A percentile compares a stretch with the other conserved stretches of the same genome.
Evolutionary conservation across 30 jellyfish, hydroid and myxozoan species (phyloP).

Genomic region (Chrysaora quinquecirrha): DNA sequence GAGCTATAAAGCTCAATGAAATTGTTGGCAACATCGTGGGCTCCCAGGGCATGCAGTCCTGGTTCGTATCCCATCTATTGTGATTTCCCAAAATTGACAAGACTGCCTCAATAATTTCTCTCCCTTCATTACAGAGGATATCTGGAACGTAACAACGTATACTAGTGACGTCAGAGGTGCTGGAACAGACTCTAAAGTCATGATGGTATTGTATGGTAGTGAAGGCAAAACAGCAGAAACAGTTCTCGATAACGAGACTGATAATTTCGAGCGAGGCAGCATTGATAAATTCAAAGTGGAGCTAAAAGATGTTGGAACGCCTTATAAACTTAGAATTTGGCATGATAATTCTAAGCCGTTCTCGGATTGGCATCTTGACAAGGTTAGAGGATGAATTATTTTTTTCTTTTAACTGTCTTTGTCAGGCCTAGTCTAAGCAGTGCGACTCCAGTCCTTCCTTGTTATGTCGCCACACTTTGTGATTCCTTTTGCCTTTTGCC

Average conservation of each 20-base stretch:
- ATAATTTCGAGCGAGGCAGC: conserved; percentile 93
- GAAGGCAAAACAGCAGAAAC: conserved; percentile 92
- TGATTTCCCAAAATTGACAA: too few relatives aligned
- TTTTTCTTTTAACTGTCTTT: too few relatives aligned
- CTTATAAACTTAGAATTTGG: conserved; percentile 89
- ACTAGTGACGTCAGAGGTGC: conserved; percentile 97
- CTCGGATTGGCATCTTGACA: conserved; percentile 96
- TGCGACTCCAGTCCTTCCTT: too few relatives aligned
- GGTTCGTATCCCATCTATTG: too few relatives aligned
- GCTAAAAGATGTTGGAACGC: conserved; percentile 90
- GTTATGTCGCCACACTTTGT: too few relatives aligned
- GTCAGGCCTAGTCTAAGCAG: too few relatives aligned
- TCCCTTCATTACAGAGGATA: too few relatives aligned
- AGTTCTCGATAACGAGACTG: conserved; percentile 69
- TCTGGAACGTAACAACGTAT: conserved; percentile 82
- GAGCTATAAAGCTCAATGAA: too few relatives aligned
- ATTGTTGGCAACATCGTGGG: too few relatives aligned
- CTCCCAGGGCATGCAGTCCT: too few relatives aligned
- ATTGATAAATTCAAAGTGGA: conserved; percentile 86
- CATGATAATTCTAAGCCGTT: conserved; percentile 94
- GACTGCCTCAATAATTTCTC: too few relatives aligned
- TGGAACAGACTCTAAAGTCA: conserved; percentile 94
- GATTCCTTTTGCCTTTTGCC: too few relatives aligned
- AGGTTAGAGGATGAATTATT: conserved; percentile 51
- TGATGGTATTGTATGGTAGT: conserved; percentile 84